Evolutionary conservation across 2,113 vertebrate species (phyloP).

Genomic region (Platycercus adscitus): DNA sequence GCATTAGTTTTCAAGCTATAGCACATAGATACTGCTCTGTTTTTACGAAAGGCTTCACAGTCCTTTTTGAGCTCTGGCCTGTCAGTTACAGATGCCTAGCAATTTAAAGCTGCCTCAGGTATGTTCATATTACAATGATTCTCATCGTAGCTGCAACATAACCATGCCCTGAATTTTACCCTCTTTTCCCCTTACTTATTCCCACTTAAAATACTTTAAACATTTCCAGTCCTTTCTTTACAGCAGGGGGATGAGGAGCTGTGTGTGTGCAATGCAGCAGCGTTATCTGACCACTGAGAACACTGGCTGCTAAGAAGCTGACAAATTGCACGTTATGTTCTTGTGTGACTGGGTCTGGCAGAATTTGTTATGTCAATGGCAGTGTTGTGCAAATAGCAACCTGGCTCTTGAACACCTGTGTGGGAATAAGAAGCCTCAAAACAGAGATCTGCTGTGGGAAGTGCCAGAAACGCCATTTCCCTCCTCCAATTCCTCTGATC

Average conservation of each 20-base stretch:
- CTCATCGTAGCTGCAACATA: background rate
- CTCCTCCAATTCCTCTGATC: background rate
- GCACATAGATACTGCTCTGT: background rate
- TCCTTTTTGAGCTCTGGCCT: background rate
- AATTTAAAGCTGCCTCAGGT: background rate
- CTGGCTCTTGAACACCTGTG: background rate
- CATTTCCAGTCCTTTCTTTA: background rate
- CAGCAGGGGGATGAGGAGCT: background rate
- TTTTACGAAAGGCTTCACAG: background rate
- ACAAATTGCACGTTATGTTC: background rate
- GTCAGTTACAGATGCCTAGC: background rate
- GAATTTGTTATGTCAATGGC: background rate
- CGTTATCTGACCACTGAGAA: background rate
- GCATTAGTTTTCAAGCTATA: background rate
- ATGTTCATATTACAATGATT: background rate
- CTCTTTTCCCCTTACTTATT: background rate
- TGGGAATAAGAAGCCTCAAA: constrained; percentile 15
- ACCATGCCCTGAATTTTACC: background rate
- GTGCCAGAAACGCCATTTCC: background rate
- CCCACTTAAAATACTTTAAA: background rate
- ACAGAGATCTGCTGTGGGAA: background rate
- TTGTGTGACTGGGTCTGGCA: background rate
- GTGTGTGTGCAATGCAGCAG: background rate
- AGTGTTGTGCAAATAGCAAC: constrained; percentile 23
- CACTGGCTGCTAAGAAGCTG: background rate